These are phyloP conservation scores for Pyrrhia umbra DNA, from an alignment of 2,888 invertebrate genomes.

Conservation along the genomic window DNA sequence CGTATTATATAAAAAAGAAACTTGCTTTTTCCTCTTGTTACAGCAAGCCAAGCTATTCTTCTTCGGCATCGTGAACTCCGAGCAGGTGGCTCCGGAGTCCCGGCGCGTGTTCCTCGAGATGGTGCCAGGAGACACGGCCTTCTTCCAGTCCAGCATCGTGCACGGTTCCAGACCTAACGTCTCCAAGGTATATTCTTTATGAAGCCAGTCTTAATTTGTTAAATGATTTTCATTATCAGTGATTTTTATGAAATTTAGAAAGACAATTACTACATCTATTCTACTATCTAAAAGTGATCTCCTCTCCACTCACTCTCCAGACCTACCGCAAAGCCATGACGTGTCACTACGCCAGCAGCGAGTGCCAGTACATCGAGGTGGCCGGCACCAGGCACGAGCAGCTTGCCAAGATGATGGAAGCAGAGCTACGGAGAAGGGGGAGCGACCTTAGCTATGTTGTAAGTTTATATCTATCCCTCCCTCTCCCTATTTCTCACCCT, in stretches of 20 bases:
- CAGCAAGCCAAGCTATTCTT: constrained; percentile 88
- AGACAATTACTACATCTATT: too few relatives aligned
- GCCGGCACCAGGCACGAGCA: constrained; percentile 91
- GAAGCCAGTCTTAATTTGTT: too few relatives aligned
- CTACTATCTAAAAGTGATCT: too few relatives aligned
- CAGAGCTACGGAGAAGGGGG: constrained; percentile 78
- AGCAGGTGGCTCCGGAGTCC: constrained; percentile 74
- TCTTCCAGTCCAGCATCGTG: constrained; percentile 95
- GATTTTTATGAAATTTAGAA: too few relatives aligned
- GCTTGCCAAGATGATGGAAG: constrained; percentile 90
- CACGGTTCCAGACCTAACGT: constrained; percentile 96
- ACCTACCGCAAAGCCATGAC: constrained; percentile 94
- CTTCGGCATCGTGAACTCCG: constrained; percentile 90
- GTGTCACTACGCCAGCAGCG: constrained; percentile 94
- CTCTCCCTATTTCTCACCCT: too few relatives aligned
- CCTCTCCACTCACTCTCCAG: constrained; percentile 73
- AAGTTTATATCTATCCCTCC: constrained; percentile 56
- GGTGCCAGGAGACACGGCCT: constrained; percentile 96
- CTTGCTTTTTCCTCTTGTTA: not conserved
- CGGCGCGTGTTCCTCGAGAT: constrained; percentile 92
- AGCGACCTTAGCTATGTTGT: constrained; percentile 60
- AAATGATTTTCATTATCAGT: too few relatives aligned
- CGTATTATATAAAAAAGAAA: not conserved
- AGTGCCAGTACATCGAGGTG: constrained; percentile 93
- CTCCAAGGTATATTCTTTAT: constrained; percentile 89